Evolutionary conservation across 2,888 invertebrate species (phyloP).

Genomic region (Pherbina coryleti): DNA sequence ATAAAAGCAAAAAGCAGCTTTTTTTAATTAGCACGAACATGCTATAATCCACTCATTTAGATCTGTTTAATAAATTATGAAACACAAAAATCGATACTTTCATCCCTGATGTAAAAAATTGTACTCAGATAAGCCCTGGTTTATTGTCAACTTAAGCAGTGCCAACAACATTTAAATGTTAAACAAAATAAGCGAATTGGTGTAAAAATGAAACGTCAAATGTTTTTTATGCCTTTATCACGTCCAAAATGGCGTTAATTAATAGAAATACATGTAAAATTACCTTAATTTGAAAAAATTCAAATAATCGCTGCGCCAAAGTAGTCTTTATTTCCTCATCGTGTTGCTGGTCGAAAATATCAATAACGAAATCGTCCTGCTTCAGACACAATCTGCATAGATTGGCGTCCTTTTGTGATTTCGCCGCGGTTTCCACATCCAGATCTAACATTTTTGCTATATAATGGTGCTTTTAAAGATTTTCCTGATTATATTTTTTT

Average conservation of each 20-base stretch:
- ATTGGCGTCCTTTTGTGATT: slow-evolving; percentile 25
- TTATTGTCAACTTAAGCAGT: no score
- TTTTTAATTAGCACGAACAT: no score
- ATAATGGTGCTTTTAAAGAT: background rate
- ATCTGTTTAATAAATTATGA: no score
- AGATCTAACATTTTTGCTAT: slow-evolving; percentile 46
- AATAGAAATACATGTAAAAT: background rate
- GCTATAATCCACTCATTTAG: no score
- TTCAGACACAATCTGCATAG: slow-evolving; percentile 77
- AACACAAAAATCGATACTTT: no score
- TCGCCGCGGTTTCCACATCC: slow-evolving; percentile 37
- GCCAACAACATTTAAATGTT: background rate
- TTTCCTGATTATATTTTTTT: background rate
- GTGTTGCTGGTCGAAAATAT: slow-evolving; percentile 73
- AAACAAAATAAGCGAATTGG: background rate
- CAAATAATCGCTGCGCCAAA: slow-evolving; percentile 72
- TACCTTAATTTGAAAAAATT: slow-evolving; percentile 71
- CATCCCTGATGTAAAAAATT: no score
- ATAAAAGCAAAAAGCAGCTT: no score
- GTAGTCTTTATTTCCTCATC: slow-evolving; percentile 59
- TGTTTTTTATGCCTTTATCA: background rate
- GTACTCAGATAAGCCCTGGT: no score
- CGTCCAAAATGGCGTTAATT: slow-evolving; percentile 18
- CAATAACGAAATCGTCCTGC: slow-evolving; percentile 74
- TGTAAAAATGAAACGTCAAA: background rate